Evolutionary conservation across 2,113 vertebrate genomes (phyloP), one percentile per base, ranked within the genome.

Genomic region (Poecilia latipinna): DNA sequence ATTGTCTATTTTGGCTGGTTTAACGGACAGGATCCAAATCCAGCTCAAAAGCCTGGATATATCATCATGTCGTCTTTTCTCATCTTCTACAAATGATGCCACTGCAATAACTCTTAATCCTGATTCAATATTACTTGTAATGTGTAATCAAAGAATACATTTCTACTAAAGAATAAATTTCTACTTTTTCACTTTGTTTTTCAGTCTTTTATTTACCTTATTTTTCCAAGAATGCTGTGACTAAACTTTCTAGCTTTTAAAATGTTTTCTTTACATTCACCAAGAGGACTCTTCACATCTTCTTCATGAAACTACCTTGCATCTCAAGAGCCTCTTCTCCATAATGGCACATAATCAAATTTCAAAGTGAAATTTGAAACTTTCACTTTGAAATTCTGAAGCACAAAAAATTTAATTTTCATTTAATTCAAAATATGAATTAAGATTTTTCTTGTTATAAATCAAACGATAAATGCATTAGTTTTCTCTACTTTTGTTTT

Each of bases 31-130:
- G 92, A 95, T 77, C 95, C 95, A 0, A 81, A 93, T 70, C 95
- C 95, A 4, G 54, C 89, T 13, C 70, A 82, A 28, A 26, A 87
- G 4, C 94, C 95, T 0, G 95, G 95, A 2, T 91, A 93, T 85
- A 94, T 96, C 77, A 88, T 93, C 72, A 95, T 96, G 94, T 92
- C 87, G 2, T 95, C 95, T 22, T 95, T 93, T 74, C 93, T 96
- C 0, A 44, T 95, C 85, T 95, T 95, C 83, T 95, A 94, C 83
- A 94, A 94, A 68, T 92, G 80, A 91, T 4, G 19, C 26, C 2
- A 1, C 28, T 12, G 61, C 6, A 31, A 12, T 12, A 3, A n/a
- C 1, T 64, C 24, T 69, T 65, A 24, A 32, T 42, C 12, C 4
- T 0, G 33, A 37, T 62, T 31, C 3, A 76, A 48, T 54, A 37